phyloP scores from a whole-genome alignment of 2,888 invertebrate genomes.

The Trissonchulus sp. region DNA sequence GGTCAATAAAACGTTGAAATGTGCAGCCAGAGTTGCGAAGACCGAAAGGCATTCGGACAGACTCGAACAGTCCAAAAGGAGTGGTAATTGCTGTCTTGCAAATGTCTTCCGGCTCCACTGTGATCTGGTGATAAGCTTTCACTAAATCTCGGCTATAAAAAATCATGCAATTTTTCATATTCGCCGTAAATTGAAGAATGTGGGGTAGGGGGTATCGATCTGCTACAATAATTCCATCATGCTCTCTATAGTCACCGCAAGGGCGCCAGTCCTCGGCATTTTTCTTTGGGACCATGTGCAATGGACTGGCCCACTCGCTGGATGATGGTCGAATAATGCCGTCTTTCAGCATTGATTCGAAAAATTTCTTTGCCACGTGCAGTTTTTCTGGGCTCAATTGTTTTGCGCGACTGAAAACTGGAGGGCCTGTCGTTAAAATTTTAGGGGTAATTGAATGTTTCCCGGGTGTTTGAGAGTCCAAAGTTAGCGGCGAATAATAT shows the following conservation, averaged over 20 bases:
- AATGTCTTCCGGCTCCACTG: conserved; percentile 15
- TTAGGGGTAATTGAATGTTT: background rate
- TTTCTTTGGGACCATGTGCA: background rate
- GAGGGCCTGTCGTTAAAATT: background rate
- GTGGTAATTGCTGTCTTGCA: conserved; percentile 19
- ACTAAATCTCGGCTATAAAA: conserved; percentile 11
- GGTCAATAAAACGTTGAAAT: conserved; percentile 23
- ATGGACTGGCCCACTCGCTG: background rate
- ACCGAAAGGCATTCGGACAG: conserved; percentile 25
- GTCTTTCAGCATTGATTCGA: background rate
- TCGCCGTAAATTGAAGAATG: conserved; percentile 17
- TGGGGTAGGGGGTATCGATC: conserved; percentile 22
- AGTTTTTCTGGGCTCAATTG: background rate
- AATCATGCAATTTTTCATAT: background rate
- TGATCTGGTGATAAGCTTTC: conserved; percentile 20
- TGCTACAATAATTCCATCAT: background rate
- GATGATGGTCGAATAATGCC: background rate
- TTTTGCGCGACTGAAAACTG: background rate
- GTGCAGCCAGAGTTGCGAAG: conserved; percentile 20
- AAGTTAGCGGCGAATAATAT: background rate
- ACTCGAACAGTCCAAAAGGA: conserved; percentile 16
- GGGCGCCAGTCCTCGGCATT: conserved; percentile 18
- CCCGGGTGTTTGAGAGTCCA: background rate
- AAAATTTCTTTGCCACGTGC: background rate
- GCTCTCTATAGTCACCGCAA: conserved; percentile 12